Percentiles rank a stretch among this genome's conserved stretches.
phyloP scores from a whole-genome alignment of 2,113 vertebrate species.

The Misgurnus anguillicaudatus region DNA sequence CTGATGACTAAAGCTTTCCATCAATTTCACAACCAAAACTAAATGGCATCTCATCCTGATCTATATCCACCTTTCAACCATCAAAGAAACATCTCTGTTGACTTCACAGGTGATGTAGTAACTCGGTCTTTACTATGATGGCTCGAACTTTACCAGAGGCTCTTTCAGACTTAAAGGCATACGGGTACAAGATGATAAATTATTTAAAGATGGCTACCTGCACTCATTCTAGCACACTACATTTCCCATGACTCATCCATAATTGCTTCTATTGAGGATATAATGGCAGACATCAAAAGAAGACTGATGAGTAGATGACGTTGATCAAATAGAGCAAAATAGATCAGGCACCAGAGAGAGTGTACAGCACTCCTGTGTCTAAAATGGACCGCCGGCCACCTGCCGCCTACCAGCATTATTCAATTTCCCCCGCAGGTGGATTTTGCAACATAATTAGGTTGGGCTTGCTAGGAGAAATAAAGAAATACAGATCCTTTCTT shows the following conservation, averaged over 20 bases:
- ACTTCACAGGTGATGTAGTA: conserved; percentile 31
- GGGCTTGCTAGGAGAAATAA: not conserved
- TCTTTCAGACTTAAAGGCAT: not conserved
- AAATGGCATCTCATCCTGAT: conserved; percentile 44
- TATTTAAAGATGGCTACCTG: conserved; percentile 3
- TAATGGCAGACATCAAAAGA: conserved; percentile 31
- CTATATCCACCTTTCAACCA: conserved; percentile 40
- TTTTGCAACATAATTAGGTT: conserved; percentile 28
- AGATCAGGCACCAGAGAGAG: not conserved
- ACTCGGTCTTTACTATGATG: not conserved
- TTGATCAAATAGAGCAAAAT: conserved; percentile 34
- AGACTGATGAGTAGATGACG: conserved; percentile 13
- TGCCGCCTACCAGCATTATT: conserved; percentile 9
- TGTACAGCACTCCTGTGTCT: conserved; percentile 1
- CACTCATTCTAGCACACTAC: conserved; percentile 12
- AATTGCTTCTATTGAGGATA: conserved; percentile 27
- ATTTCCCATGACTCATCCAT: conserved; percentile 40
- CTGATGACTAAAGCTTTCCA: conserved; percentile 54
- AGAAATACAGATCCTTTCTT: not conserved
- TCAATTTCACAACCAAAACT: conserved; percentile 48
- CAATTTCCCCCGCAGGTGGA: conserved; percentile 25
- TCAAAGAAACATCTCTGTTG: conserved; percentile 41
- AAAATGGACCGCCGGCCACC: conserved; percentile 26
- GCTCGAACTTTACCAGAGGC: conserved; percentile 27
- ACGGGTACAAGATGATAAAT: not conserved